Evolutionary conservation across 2,797 vertebrate species (phyloP), one percentile per base, ranked within the genome.

Genomic region (Pterois miles): DNA sequence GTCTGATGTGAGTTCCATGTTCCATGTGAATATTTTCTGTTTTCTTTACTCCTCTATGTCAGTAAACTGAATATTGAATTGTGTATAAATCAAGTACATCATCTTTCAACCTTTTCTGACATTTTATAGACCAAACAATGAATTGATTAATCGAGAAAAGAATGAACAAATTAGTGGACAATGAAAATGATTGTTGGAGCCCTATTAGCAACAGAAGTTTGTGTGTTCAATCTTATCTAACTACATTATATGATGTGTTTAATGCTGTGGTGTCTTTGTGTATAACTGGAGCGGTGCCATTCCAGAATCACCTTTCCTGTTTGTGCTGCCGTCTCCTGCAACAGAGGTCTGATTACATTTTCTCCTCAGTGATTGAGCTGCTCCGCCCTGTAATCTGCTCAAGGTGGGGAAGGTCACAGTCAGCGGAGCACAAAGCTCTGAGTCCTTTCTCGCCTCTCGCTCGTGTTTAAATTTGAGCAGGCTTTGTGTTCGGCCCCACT

Each of bases 381-480:
- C 66, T 82, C 52, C 65, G 70, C 72, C 81, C 66, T 84, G 66
- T 85, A 83, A 90, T 88, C 88, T 82, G 68, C 80, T 88, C 58
- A 71, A 86, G 83, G 86, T 84, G 83, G 68, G 36, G 81, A 88
- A 86, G 82, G 83, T 87, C 78, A 77, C 50, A 74, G 85, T 67
- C 81, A 56, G 31, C 60, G 16, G 78, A 85, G 82, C 79, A 70
- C 68, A 81, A 80, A 43, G 23, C 52, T 57, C 63, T 4, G 20
- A 4, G 48, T 59, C 74, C 48, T 72, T 81, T 84, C 74, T 77
- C 83, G 23, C 74, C 60, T 71, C 74, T 69, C 31, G 18, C 43
- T 81, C 40, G 66, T 72, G 58, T 81, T 83, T 74, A 9, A 74
- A 54, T 68, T 69, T 6, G 1, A 64, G 31, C 59, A 4, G 22